Evolutionary conservation across 2,113 vertebrate genomes (phyloP).

Genomic region (Neolamprologus modestus): DNA sequence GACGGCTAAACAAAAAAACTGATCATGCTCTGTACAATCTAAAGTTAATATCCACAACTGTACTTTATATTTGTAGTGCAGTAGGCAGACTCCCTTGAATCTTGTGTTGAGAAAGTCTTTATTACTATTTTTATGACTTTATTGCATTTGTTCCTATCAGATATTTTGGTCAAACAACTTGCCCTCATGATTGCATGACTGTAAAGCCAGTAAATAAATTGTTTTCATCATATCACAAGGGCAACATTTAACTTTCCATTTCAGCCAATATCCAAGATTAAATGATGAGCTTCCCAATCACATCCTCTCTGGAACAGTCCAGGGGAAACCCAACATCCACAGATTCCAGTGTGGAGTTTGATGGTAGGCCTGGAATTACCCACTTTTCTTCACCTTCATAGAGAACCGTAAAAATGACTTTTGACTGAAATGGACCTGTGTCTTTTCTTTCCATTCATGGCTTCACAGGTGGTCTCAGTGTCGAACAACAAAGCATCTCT

Average conservation of each 20-base stretch:
- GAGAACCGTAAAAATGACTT: not conserved
- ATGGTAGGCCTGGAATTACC: not conserved
- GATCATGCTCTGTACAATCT: fast-evolving
- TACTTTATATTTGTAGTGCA: fast-evolving
- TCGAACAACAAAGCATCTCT: not conserved
- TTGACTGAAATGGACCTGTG: not conserved
- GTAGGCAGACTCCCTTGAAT: not conserved
- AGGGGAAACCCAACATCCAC: not conserved
- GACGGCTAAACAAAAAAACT: fast-evolving
- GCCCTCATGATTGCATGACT: not conserved
- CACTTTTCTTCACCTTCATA: not conserved
- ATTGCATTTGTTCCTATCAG: not conserved
- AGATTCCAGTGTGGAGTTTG: not conserved
- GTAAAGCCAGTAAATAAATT: not conserved
- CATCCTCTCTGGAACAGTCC: not conserved
- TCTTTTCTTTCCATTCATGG: not conserved
- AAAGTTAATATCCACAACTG: not conserved
- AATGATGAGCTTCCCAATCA: not conserved
- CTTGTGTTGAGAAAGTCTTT: not conserved
- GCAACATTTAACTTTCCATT: not conserved
- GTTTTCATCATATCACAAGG: not conserved
- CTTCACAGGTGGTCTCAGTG: not conserved
- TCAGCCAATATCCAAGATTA: not conserved
- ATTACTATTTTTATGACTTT: not conserved
- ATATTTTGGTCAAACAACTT: not conserved